Base-by-base conservation (phyloP, 2,113 vertebrate species). In the Macroglossus sobrinus region DNA sequence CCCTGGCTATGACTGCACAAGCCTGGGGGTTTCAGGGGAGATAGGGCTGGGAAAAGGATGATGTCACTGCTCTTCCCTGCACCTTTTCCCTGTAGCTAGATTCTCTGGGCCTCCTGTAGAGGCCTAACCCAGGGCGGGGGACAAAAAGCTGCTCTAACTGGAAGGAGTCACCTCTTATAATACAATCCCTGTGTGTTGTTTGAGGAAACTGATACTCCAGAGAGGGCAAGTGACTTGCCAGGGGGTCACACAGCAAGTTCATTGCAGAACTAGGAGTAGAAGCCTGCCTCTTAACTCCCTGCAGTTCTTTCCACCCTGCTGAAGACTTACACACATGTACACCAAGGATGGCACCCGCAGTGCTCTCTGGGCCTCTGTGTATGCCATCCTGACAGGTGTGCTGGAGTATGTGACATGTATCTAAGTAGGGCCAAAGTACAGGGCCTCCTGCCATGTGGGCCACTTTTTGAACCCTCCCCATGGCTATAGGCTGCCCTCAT, bases 331-430 rank as follows among this genome's bases (percentile, higher is more conserved):
- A n/a, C 43, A 47, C 74, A 38, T 24, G 1, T 10, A 6, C 64
- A 22, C 28, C 10, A 19, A 16, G n/a, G 35, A 45, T 2, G 21
- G 59, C 26, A 33, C 57, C 28, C 14, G 11, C 38, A 38, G 19
- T 7, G 5, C 55, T 28, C 35, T 24, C 76, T 71, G 26, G 61
- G 66, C 35, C 57, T 0, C 18, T 50, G 7, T 18, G n/a, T 55
- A 14, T 90, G 43, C 15, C 13, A 0, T 19, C 22, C 40, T 26
- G 19, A 64, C 43, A 18, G 30, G 7, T 12, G 15, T 93, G 55
- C 26, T 21, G 13, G 55, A 7, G 64, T 5, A 0, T 28, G 13
- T 35, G 79, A 40, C 1, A 0, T 28, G n/a, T 13, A 1, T 35
- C 64, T 26, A 40, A 68, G 21, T 1, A 2, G n/a, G 19, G 57